phyloP scores from a whole-genome alignment of 2,888 invertebrate genomes.

The Cryptosula pallasiana region DNA sequence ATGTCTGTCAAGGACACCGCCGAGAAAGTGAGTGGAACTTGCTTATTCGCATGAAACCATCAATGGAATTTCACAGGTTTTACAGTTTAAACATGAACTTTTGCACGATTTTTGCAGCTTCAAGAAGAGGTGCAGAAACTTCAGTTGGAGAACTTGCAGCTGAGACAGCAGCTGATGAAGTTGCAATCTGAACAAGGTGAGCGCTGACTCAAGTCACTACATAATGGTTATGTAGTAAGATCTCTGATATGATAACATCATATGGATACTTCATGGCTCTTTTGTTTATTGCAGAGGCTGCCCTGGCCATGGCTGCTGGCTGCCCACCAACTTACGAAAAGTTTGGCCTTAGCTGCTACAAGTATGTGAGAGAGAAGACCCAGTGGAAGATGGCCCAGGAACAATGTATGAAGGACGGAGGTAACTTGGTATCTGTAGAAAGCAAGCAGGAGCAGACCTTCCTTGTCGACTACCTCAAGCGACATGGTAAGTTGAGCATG shows the following conservation, averaged over 20 bases:
- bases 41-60: too few relatives aligned
- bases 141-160: constrained; percentile 16
- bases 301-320: constrained; percentile 23
- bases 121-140: constrained; percentile 24
- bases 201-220: too few relatives aligned
- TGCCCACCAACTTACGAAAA: constrained; percentile 25
- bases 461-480: constrained; percentile 18
- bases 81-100: too few relatives aligned
- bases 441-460: constrained; percentile 16
- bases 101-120: background rate
- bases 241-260: too few relatives aligned
- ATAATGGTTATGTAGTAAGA: too few relatives aligned
- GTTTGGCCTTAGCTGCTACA: constrained; percentile 17
- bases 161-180: constrained; percentile 18
- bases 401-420: constrained; percentile 24
- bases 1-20: constrained; percentile 18
- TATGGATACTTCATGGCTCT: too few relatives aligned
- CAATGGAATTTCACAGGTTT: too few relatives aligned
- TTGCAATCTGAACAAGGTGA: constrained; percentile 22
- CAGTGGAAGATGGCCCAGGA: constrained; percentile 25
- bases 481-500: constrained; percentile 23
- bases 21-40: background rate
- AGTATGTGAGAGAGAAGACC: constrained; percentile 24
- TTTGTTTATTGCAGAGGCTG: background rate
- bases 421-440: constrained; percentile 19